Evolutionary conservation across 2,797 vertebrate species (phyloP).

Genomic region (Netta rufina): DNA sequence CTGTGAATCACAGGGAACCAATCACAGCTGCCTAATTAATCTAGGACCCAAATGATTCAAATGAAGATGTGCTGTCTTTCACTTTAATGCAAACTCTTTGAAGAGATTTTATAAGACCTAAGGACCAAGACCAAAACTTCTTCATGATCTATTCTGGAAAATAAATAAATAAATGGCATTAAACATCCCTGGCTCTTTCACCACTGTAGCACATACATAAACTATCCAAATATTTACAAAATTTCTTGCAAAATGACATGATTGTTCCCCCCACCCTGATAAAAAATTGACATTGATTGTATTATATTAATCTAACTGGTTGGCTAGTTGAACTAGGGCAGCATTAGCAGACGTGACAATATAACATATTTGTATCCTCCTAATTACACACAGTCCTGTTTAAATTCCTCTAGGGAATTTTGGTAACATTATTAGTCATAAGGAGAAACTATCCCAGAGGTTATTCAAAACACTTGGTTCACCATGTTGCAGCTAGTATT

Average conservation of each 20-base stretch:
- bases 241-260: neutral
- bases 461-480: conserved; percentile 49
- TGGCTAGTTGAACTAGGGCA: neutral
- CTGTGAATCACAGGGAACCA: neutral
- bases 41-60: neutral
- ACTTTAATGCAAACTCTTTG: neutral
- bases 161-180: no score
- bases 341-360: neutral
- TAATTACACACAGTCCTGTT: neutral
- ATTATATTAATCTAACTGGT: neutral
- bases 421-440: conserved; percentile 43
- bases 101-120: neutral
- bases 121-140: neutral
- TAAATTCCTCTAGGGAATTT: conserved; percentile 40
- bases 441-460: conserved; percentile 51
- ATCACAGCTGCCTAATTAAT: neutral
- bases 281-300: neutral
- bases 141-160: neutral
- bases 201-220: neutral
- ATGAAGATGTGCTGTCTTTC: neutral
- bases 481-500: conserved; percentile 48
- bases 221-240: neutral
- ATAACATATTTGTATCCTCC: neutral
- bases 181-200: neutral
- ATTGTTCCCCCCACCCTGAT: neutral